A percentile compares a stretch with the other conserved stretches of the same genome.
Conservation (phyloP, 2,888 invertebrate species). For the Pyrrhia umbra region DNA sequence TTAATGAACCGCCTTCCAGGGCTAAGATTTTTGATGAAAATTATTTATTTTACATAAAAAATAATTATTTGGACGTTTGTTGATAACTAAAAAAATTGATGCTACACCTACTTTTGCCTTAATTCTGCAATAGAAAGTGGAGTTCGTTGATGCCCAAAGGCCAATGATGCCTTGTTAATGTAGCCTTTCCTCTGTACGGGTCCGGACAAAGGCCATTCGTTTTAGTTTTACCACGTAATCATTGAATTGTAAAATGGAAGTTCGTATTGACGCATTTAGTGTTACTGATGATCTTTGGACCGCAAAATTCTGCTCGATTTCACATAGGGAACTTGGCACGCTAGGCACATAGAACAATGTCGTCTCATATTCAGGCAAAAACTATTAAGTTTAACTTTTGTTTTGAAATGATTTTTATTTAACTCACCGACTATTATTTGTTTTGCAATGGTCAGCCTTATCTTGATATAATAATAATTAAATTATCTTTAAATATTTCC, state of each 20-base stretch:
- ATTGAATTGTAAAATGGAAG: conserved; percentile 55
- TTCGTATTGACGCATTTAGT: conserved; percentile 49
- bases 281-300: conserved; percentile 30
- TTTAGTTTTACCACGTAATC: conserved; percentile 50
- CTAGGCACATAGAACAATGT: background rate
- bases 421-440: too few relatives aligned
- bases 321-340: background rate
- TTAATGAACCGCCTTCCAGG: too few relatives aligned
- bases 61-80: too few relatives aligned
- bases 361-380: background rate
- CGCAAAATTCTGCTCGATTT: conserved; percentile 18
- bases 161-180: conserved; percentile 66
- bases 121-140: conserved; percentile 23
- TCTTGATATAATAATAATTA: too few relatives aligned
- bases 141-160: conserved; percentile 64
- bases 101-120: too few relatives aligned
- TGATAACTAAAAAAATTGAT: too few relatives aligned
- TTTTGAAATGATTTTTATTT: too few relatives aligned
- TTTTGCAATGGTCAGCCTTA: too few relatives aligned
- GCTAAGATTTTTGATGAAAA: too few relatives aligned
- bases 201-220: conserved; percentile 57
- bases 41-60: too few relatives aligned
- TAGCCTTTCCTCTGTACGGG: conserved; percentile 60
- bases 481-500: too few relatives aligned
- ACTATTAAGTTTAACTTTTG: background rate